Evolutionary conservation across 2,888 invertebrate species (phyloP).

Genomic region (Rhamphomyia laevipes): DNA sequence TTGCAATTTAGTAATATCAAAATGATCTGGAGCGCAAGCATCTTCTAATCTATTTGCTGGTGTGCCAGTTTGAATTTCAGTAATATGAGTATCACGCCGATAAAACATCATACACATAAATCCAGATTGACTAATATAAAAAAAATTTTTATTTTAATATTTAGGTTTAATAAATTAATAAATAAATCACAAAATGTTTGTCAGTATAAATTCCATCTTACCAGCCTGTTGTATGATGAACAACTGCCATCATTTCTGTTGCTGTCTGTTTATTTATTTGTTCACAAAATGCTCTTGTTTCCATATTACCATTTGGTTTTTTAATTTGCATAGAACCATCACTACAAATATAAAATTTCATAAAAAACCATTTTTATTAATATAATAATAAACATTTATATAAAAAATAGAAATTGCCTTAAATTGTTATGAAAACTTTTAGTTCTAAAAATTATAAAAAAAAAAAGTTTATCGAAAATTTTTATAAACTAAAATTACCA

Average conservation of each 20-base stretch:
- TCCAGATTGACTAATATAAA: conserved; percentile 49
- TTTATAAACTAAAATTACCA: too few relatives aligned
- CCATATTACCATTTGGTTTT: conserved; percentile 17
- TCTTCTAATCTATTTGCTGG: conserved; percentile 63
- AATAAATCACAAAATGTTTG: not conserved
- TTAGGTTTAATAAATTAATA: not conserved
- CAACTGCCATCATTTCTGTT: conserved; percentile 42
- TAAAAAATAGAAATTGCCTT: not conserved
- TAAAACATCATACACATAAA: conserved; percentile 75
- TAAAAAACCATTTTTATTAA: not conserved
- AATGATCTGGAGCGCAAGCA: conserved; percentile 62
- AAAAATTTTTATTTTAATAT: not conserved
- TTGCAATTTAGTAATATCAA: conserved; percentile 58
- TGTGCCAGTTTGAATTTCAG: conserved; percentile 66
- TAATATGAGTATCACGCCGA: conserved; percentile 65
- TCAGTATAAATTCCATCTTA: conserved; percentile 26
- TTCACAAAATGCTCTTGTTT: conserved; percentile 20
- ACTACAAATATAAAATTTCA: conserved; percentile 12
- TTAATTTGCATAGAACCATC: conserved; percentile 21
- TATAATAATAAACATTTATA: not conserved
- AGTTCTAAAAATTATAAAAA: too few relatives aligned
- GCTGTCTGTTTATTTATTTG: conserved; percentile 25
- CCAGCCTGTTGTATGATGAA: conserved; percentile 57
- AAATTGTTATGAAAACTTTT: too few relatives aligned
- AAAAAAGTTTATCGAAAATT: too few relatives aligned